Evolutionary conservation across 1,140 invertebrate species (phyloP).

Genomic region (Whitmania pigra): DNA sequence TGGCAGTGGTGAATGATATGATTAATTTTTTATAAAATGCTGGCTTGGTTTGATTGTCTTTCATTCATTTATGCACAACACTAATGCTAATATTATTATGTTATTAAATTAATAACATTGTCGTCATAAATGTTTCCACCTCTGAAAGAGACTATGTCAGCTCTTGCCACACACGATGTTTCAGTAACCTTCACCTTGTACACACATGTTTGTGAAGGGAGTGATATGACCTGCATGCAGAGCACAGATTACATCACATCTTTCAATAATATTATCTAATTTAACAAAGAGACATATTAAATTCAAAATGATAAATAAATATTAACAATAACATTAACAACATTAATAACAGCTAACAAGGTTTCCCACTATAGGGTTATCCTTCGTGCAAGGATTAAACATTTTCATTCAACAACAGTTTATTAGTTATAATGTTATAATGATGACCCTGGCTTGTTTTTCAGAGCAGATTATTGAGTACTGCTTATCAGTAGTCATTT

Average conservation of each 20-base stretch:
- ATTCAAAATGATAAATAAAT: too few relatives aligned
- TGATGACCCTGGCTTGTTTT: constrained; percentile 73
- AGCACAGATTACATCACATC: constrained; percentile 4
- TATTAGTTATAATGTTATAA: too few relatives aligned
- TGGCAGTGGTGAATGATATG: too few relatives aligned
- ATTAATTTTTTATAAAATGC: too few relatives aligned
- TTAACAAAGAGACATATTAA: too few relatives aligned
- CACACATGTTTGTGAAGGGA: constrained; percentile 65
- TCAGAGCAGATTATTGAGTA: constrained; percentile 83
- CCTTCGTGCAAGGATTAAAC: background rate
- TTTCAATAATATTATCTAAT: too few relatives aligned
- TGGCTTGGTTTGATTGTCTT: too few relatives aligned
- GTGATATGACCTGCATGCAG: constrained; percentile 51
- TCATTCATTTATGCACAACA: too few relatives aligned
- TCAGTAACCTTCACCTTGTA: constrained; percentile 55
- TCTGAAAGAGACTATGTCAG: constrained; percentile 82
- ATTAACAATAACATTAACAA: too few relatives aligned
- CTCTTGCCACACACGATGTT: constrained; percentile 79
- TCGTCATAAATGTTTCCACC: constrained; percentile 40
- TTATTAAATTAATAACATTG: too few relatives aligned
- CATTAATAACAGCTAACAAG: too few relatives aligned
- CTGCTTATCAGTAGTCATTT: constrained; percentile 57
- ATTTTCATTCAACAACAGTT: background rate
- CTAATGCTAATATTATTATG: too few relatives aligned
- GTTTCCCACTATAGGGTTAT: background rate